Conservation (phyloP, 2,888 invertebrate genomes). For the Acanthosepion pharaonis region DNA sequence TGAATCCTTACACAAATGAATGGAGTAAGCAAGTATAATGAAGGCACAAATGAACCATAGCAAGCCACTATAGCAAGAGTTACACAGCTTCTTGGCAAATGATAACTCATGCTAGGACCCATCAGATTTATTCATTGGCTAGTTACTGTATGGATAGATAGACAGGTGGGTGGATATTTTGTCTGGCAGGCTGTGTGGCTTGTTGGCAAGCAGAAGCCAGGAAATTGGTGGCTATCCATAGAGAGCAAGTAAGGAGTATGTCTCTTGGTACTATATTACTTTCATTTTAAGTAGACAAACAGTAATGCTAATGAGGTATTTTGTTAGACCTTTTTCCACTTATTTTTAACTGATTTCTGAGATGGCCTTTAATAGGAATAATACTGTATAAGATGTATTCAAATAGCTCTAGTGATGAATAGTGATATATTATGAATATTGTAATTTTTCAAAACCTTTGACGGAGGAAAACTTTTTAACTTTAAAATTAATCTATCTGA, state of each 20-base stretch:
- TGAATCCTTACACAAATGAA: constrained; percentile 4
- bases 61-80: not conserved
- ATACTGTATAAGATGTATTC: not conserved
- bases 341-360: not conserved
- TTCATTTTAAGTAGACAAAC: not conserved
- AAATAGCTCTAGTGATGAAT: not conserved
- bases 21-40: not conserved
- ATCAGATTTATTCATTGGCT: not conserved
- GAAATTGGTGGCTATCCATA: constrained; percentile 6
- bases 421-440: not conserved
- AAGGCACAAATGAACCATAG: constrained; percentile 9
- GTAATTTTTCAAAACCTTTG: not conserved
- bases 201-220: constrained; percentile 6
- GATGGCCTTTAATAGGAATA: not conserved
- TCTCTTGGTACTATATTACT: not conserved
- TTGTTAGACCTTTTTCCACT: not conserved
- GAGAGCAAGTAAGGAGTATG: not conserved
- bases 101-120: not conserved
- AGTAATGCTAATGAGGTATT: not conserved
- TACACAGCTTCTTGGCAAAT: not conserved
- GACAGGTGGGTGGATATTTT: not conserved
- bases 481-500: too few species aligned
- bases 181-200: constrained; percentile 17
- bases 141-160: not conserved
- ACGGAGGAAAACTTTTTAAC: too few species aligned